Evolutionary conservation across 2,797 vertebrate genomes (phyloP).

Genomic region (Falco cherrug): DNA sequence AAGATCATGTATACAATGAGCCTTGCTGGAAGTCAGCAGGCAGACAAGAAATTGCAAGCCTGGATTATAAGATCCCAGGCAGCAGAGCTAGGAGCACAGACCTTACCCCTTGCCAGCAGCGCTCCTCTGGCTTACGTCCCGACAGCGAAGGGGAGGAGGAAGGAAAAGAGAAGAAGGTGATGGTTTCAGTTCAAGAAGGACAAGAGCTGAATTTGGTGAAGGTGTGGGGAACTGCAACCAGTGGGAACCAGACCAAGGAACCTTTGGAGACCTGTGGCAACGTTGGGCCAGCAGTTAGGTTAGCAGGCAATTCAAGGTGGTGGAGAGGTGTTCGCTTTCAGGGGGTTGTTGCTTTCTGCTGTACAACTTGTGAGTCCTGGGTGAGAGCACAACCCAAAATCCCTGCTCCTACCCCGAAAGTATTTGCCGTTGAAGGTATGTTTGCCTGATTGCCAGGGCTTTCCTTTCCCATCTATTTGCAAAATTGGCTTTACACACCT

Average conservation of each 20-base stretch:
- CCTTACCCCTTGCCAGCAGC: background rate
- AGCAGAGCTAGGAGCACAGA: fast-evolving
- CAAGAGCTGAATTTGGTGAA: background rate
- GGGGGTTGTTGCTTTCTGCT: background rate
- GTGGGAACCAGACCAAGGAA: background rate
- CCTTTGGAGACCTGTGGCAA: background rate
- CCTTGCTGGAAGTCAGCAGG: too few species aligned
- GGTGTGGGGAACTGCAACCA: fast-evolving
- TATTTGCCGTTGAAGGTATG: fast-evolving
- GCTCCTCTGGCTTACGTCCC: fast-evolving
- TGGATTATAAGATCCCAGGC: background rate
- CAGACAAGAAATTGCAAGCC: background rate
- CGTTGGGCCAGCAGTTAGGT: background rate
- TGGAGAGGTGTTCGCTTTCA: fast-evolving
- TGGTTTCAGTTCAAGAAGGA: background rate
- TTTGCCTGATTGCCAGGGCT: background rate
- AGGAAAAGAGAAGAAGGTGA: background rate
- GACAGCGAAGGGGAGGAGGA: too few species aligned
- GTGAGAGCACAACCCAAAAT: fast-evolving
- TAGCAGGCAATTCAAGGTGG: too few species aligned
- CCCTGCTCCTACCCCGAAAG: background rate
- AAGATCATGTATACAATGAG: background rate
- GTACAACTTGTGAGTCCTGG: background rate
- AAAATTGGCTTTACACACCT: background rate
- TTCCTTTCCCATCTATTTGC: background rate